Evolutionary conservation across 2,888 invertebrate genomes (phyloP).

Genomic region (Ophion ellenae): DNA sequence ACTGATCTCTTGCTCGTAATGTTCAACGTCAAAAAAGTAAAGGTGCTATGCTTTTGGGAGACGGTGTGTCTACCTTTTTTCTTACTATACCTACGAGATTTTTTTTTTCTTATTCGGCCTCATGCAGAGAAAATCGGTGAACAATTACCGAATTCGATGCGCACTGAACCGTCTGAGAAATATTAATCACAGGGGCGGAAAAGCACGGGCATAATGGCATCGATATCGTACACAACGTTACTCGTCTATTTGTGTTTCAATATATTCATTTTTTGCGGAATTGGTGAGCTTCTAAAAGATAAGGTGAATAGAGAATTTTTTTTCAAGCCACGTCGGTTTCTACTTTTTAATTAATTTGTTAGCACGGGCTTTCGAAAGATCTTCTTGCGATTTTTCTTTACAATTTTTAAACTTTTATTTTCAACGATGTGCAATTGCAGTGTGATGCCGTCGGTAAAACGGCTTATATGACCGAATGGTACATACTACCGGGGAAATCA

Average conservation of each 20-base stretch:
- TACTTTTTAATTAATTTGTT: neutral
- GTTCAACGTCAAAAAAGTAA: too few relatives aligned
- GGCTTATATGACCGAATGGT: conserved; percentile 34
- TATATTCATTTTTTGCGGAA: conserved; percentile 57
- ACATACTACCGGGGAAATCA: conserved; percentile 39
- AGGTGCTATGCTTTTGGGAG: too few relatives aligned
- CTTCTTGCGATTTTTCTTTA: too few relatives aligned
- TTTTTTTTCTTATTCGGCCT: neutral
- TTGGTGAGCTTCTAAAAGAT: conserved; percentile 75
- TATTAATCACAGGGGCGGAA: conserved; percentile 48
- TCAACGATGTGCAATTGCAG: conserved; percentile 23
- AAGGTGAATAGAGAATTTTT: conserved; percentile 66
- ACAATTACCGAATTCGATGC: too few relatives aligned
- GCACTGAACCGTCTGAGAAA: neutral
- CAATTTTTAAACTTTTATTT: conserved; percentile 6
- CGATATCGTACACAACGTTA: conserved; percentile 42
- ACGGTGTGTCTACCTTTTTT: too few relatives aligned
- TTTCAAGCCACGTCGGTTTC: neutral
- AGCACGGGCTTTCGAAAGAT: neutral
- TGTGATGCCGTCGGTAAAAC: conserved; percentile 47
- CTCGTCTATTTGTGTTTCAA: conserved; percentile 52
- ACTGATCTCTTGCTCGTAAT: too few relatives aligned
- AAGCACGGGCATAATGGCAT: conserved; percentile 45
- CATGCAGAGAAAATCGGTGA: too few relatives aligned
- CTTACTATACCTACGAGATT: neutral